A percentile compares a stretch with the other conserved stretches of the same genome.
Conservation (phyloP, 2,113 vertebrate species). For the Tachuris rubrigastra region DNA sequence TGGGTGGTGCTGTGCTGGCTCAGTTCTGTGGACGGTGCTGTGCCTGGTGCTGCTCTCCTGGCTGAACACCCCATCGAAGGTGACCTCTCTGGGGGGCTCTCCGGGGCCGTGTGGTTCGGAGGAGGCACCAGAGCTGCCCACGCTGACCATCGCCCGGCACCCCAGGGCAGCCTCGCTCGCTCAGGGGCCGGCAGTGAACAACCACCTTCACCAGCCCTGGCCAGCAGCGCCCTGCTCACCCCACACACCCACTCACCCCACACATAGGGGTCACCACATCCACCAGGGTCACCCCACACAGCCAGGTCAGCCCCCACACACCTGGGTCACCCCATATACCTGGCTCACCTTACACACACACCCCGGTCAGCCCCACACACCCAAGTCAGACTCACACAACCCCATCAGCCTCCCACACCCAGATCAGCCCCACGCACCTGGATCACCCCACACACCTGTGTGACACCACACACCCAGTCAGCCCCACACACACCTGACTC, state of each 20-base stretch:
- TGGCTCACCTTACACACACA: too few species aligned
- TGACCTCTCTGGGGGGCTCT: slow-evolving; percentile 88
- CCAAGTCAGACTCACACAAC: too few species aligned
- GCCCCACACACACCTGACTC: not conserved
- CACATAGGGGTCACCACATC: not conserved
- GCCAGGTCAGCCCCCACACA: rapidly evolving
- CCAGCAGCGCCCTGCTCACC: slow-evolving; percentile 60
- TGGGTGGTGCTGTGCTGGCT: too few species aligned
- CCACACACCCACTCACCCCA: not conserved
- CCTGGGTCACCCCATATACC: not conserved
- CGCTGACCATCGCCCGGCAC: slow-evolving; percentile 73
- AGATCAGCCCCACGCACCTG: not conserved
- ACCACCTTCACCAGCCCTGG: slow-evolving; percentile 82
- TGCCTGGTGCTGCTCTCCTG: slow-evolving; percentile 80
- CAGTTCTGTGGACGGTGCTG: too few species aligned
- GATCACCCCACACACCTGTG: too few species aligned
- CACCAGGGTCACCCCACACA: rapidly evolving
- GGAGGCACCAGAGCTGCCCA: slow-evolving; percentile 82
- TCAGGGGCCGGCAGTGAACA: slow-evolving; percentile 84
- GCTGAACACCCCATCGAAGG: slow-evolving; percentile 84
- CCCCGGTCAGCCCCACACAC: too few species aligned
- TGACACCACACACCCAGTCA: too few species aligned
- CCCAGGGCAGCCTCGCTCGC: slow-evolving; percentile 75
- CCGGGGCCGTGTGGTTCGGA: slow-evolving; percentile 71
- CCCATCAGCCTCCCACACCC: too few species aligned